A percentile compares a stretch with the other conserved stretches of the same genome.
Conservation (phyloP, 1,140 invertebrate genomes). For the Muscidifurax raptorellus region DNA sequence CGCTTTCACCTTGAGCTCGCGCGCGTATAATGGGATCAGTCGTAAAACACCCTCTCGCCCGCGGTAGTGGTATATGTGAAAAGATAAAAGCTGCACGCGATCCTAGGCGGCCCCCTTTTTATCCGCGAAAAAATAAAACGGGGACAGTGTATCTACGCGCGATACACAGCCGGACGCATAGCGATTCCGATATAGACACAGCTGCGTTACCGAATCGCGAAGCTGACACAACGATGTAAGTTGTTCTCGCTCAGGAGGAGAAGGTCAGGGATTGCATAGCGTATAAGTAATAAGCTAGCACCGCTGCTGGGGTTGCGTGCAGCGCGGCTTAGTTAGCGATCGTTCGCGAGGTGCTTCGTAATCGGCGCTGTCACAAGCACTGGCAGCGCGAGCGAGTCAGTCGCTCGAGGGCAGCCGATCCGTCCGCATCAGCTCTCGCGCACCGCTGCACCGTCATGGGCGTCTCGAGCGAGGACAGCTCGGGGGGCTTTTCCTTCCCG, state of each 20-base stretch:
- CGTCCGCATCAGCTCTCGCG: not conserved
- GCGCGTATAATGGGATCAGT: not conserved
- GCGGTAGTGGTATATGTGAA: no score
- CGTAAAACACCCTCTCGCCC: not conserved
- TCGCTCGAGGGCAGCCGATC: constrained; percentile 17
- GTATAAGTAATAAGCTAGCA: not conserved
- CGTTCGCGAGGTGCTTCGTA: constrained; percentile 30
- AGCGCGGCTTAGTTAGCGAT: constrained; percentile 2
- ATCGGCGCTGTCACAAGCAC: not conserved
- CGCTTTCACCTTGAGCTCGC: not conserved
- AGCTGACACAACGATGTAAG: not conserved
- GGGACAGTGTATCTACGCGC: no score
- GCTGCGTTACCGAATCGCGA: not conserved
- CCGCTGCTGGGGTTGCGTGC: not conserved
- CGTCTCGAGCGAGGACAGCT: constrained; percentile 33
- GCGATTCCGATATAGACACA: no score
- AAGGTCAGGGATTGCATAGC: constrained; percentile 34
- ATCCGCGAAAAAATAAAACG: no score
- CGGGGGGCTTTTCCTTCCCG: constrained; percentile 21
- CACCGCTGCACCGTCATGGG: not conserved
- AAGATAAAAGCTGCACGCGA: not conserved
- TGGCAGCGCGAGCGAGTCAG: not conserved
- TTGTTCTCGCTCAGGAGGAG: no score
- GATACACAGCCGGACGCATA: no score
- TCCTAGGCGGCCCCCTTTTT: no score